Percentiles rank a stretch among this genome's conserved stretches.
Evolutionary conservation across 1,140 invertebrate genomes (phyloP).

Genomic region (Nephila pilipes): DNA sequence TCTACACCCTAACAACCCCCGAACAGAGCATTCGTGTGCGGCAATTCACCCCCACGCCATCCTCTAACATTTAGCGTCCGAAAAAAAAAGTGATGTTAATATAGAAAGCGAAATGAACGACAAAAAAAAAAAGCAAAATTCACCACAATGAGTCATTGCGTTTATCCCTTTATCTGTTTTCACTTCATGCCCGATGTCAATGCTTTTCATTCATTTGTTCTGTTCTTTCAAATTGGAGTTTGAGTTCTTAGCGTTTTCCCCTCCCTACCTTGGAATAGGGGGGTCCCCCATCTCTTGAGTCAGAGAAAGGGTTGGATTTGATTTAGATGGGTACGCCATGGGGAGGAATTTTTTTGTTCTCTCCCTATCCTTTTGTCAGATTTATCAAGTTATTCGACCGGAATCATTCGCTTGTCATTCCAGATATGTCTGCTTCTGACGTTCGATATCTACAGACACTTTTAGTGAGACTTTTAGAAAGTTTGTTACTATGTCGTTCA

Average conservation of each 20-base stretch:
- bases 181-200: conserved; percentile 70
- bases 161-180: conserved; percentile 75
- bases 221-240: conserved; percentile 56
- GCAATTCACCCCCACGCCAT: background rate
- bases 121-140: conserved; percentile 23
- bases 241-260: conserved; percentile 33
- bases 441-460: background rate
- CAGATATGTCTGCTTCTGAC: background rate
- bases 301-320: conserved; percentile 72
- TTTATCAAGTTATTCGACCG: conserved; percentile 43
- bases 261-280: background rate
- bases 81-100: conserved; percentile 58
- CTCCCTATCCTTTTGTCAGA: background rate
- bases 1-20: background rate
- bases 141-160: conserved; percentile 73
- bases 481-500: no score
- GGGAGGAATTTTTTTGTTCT: conserved; percentile 32
- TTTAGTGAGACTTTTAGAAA: background rate
- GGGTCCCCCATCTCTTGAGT: conserved; percentile 45
- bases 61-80: background rate
- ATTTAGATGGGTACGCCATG: conserved; percentile 40
- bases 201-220: conserved; percentile 53
- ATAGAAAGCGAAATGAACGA: conserved; percentile 35
- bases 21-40: background rate
- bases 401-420: conserved; percentile 33